phyloP scores from a whole-genome alignment of 2,888 invertebrate species.

The Prosopocoilus inquinatus region DNA sequence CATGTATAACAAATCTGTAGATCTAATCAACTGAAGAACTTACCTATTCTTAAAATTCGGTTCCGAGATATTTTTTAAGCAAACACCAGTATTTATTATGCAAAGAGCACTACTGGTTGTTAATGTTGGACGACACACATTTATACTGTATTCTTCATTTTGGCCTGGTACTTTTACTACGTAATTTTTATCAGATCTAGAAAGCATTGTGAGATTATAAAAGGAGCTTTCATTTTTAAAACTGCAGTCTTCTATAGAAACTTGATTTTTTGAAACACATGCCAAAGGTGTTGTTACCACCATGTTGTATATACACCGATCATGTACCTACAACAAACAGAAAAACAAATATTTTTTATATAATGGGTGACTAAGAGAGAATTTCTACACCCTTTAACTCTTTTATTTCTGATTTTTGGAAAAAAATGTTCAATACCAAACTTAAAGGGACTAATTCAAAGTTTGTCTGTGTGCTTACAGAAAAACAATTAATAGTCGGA shows the following conservation, averaged over 20 bases:
- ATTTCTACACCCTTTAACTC: no score
- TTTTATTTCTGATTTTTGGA: no score
- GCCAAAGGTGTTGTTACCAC: background rate
- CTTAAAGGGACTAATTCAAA: no score
- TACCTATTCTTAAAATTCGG: constrained; percentile 10
- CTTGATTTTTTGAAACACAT: background rate
- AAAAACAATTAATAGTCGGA: no score
- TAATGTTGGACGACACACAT: constrained; percentile 8
- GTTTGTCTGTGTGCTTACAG: no score
- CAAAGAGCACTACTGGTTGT: constrained; percentile 1
- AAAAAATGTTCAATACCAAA: no score
- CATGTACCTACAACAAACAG: background rate
- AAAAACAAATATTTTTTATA: no score
- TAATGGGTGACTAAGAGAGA: no score
- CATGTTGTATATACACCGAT: constrained; percentile 3
- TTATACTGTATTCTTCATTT: background rate
- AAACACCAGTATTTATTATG: background rate
- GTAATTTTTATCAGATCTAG: constrained; percentile 1
- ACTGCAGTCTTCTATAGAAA: no score
- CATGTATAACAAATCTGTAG: no score
- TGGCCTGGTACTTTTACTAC: background rate
- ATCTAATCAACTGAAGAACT: no score
- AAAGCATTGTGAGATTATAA: constrained; percentile 3
- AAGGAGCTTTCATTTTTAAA: no score
- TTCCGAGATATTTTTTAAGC: constrained; percentile 3